phyloP scores from a whole-genome alignment of 2,113 vertebrate species.

The Cebidichthys violaceus region DNA sequence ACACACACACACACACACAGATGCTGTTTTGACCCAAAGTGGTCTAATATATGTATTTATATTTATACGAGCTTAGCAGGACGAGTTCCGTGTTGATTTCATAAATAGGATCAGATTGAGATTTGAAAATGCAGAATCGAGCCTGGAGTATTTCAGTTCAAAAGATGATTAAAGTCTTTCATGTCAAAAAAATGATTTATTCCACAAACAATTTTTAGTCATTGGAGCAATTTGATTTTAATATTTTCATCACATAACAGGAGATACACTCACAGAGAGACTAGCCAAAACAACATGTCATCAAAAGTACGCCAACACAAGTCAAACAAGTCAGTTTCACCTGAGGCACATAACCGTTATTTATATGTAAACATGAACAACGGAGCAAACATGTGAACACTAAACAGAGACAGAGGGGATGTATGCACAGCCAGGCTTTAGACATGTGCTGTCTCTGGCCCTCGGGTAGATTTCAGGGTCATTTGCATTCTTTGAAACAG shows the following conservation, averaged over 20 bases:
- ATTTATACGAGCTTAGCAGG: neutral
- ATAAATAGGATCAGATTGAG: constrained; percentile 22
- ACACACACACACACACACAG: constrained; percentile 8
- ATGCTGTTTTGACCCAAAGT: constrained; percentile 26
- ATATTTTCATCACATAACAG: constrained; percentile 11
- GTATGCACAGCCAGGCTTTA: constrained; percentile 32
- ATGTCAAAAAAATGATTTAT: neutral
- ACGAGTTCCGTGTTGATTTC: constrained; percentile 42
- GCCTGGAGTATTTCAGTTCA: constrained; percentile 28
- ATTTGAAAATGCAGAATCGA: constrained; percentile 23
- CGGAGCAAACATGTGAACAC: constrained; percentile 6
- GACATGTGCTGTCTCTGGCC: constrained; percentile 40
- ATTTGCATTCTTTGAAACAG: constrained; percentile 68
- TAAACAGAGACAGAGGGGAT: constrained; percentile 3
- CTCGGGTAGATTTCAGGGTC: constrained; percentile 55
- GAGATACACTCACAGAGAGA: neutral
- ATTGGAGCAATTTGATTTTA: constrained; percentile 4
- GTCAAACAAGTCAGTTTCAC: constrained; percentile 8
- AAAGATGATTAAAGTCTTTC: constrained; percentile 22
- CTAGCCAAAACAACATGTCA: constrained; percentile 14
- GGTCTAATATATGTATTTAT: neutral
- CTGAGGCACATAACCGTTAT: neutral
- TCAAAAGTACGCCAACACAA: constrained; percentile 14
- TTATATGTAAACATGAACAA: constrained; percentile 29
- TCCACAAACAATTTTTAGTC: neutral